A percentile compares a stretch with the other conserved stretches of the same genome.
These are phyloP conservation scores for Phalacrocorax pelagicus DNA, from an alignment of 2,113 vertebrate genomes.

Conservation along the genomic window DNA sequence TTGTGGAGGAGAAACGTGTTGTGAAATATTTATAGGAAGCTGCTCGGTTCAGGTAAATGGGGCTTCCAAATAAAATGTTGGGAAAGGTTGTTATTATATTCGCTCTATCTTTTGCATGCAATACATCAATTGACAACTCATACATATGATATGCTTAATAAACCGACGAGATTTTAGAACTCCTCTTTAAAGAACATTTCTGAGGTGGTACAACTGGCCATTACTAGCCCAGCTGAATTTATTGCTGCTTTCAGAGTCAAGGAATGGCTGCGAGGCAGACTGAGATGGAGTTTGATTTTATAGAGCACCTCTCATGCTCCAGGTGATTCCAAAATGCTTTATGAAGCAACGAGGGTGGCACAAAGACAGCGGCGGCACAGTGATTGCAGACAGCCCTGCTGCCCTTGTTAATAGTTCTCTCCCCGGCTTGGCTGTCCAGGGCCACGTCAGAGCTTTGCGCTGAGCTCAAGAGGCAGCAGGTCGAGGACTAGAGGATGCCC, in stretches of 20 bases:
- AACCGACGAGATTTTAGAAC: slow-evolving; percentile 27
- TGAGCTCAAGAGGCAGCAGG: not conserved
- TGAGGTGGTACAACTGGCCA: not conserved
- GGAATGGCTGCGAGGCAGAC: not conserved
- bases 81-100: slow-evolving; percentile 43
- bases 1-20: slow-evolving; percentile 45
- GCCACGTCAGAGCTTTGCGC: not conserved
- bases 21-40: slow-evolving; percentile 54
- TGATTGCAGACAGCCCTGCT: not conserved
- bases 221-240: not conserved
- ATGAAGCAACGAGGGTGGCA: not conserved
- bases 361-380: not conserved
- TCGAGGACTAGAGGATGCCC: not conserved
- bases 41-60: slow-evolving; percentile 65
- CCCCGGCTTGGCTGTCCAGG: not conserved
- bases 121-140: slow-evolving; percentile 10
- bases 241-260: not conserved
- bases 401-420: not conserved
- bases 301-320: not conserved
- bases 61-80: slow-evolving; percentile 59
- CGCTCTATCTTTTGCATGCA: not conserved
- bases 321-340: slow-evolving; percentile 6
- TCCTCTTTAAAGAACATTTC: slow-evolving; percentile 25
- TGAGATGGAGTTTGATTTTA: slow-evolving; percentile 6
- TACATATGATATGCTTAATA: slow-evolving; percentile 34